These are phyloP conservation scores for Coturnix japonica DNA, from an alignment of 2,113 vertebrate species.

Conservation along the genomic window DNA sequence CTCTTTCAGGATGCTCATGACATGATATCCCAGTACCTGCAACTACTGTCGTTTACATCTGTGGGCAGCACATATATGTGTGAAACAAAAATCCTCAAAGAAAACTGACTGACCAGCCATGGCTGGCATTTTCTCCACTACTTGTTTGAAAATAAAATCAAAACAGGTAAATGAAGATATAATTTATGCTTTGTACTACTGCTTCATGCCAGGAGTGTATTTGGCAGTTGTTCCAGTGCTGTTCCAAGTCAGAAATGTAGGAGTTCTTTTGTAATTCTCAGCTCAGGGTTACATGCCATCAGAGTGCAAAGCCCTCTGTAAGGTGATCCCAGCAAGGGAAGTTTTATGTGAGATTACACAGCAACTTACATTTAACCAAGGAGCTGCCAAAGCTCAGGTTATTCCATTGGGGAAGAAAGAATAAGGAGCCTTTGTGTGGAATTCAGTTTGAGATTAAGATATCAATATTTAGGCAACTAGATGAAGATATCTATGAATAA, in stretches of 20 bases:
- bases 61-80: rapidly evolving
- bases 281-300: rapidly evolving
- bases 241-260: background rate
- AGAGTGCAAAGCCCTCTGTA: background rate
- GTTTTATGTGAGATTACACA: background rate
- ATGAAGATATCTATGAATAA: background rate
- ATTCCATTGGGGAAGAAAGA: background rate
- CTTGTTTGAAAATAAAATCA: background rate
- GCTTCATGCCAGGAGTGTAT: background rate
- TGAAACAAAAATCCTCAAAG: background rate
- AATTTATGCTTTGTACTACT: background rate
- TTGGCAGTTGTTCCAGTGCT: background rate
- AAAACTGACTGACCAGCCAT: background rate
- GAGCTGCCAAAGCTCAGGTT: background rate
- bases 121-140: background rate
- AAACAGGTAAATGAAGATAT: background rate
- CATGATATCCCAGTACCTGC: rapidly evolving
- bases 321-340: background rate
- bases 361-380: background rate
- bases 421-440: background rate
- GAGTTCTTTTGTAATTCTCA: background rate
- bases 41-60: background rate
- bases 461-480: background rate
- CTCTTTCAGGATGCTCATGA: background rate
- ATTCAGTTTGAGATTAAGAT: background rate